Evolutionary conservation across 37 sponge, comb jelly and placozoan genomes (phyloP).

Genomic region (Amphimedon queenslandica): DNA sequence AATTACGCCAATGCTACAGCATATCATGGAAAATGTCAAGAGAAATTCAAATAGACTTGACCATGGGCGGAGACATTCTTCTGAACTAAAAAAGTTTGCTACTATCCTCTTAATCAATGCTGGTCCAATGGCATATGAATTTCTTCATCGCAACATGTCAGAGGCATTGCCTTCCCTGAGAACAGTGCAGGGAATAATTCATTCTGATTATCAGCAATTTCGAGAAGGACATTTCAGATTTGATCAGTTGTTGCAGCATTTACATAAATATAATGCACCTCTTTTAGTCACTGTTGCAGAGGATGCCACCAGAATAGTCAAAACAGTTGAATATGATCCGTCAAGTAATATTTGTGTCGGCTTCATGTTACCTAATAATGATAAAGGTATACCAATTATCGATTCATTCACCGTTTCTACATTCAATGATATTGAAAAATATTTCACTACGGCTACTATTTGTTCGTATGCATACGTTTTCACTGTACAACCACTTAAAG

Average conservation of each 20-base stretch:
- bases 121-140: conserved; percentile 15
- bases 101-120: conserved; percentile 14
- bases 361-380: conserved; percentile 15
- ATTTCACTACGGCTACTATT: background rate
- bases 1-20: conserved; percentile 2
- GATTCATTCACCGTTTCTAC: conserved; percentile 15
- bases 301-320: conserved; percentile 25
- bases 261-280: background rate
- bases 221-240: conserved; percentile 18
- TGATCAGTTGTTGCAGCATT: conserved; percentile 2
- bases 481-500: conserved; percentile 29
- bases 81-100: conserved; percentile 4
- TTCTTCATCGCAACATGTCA: conserved; percentile 3
- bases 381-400: conserved; percentile 9
- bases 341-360: conserved; percentile 18
- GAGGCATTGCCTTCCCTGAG: conserved; percentile 22
- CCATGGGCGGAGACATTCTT: background rate
- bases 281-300: too few relatives aligned
- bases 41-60: conserved; percentile 12
- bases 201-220: conserved; percentile 8
- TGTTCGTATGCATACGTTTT: conserved; percentile 28
- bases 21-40: conserved; percentile 21
- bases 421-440: conserved; percentile 10
- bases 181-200: conserved; percentile 11
- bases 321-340: conserved; percentile 15